Evolutionary conservation across 2,888 invertebrate species (phyloP).

Genomic region (Acronicta aceris): DNA sequence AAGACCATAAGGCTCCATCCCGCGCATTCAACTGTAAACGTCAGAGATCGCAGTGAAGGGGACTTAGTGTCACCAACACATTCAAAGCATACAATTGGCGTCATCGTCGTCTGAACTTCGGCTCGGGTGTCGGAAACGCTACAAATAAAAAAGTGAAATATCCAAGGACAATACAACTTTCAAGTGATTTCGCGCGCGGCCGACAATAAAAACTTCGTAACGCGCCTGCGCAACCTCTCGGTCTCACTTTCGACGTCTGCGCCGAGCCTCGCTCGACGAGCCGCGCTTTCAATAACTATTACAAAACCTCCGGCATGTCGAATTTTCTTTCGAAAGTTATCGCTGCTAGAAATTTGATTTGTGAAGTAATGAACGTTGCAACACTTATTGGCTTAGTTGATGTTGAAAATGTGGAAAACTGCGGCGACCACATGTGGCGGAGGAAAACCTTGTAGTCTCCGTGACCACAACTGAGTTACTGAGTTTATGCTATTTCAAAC

Average conservation of each 20-base stretch:
- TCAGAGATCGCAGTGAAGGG: constrained; percentile 78
- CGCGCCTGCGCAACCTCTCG: constrained; percentile 87
- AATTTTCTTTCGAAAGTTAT: constrained; percentile 84
- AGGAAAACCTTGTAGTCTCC: constrained; percentile 68
- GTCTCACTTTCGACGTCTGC: constrained; percentile 87
- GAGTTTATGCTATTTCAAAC: constrained; percentile 77
- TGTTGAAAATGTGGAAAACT: constrained; percentile 52
- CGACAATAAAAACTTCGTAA: constrained; percentile 89
- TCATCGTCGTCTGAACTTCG: constrained; percentile 80
- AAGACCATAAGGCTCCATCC: constrained; percentile 53
- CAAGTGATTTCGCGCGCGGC: constrained; percentile 89
- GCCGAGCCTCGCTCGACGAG: constrained; percentile 75
- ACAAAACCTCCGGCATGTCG: constrained; percentile 84
- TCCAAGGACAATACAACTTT: constrained; percentile 89
- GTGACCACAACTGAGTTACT: constrained; percentile 69
- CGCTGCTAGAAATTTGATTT: constrained; percentile 68
- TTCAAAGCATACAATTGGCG: constrained; percentile 73
- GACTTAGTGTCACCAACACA: constrained; percentile 71
- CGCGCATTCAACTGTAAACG: constrained; percentile 59
- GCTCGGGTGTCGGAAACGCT: constrained; percentile 85
- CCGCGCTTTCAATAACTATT: constrained; percentile 84
- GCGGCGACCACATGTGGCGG: constrained; percentile 43
- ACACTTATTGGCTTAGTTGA: constrained; percentile 49
- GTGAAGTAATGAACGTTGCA: constrained; percentile 59
- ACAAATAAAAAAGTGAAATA: constrained; percentile 88